Base-by-base conservation (phyloP, 2,888 invertebrate genomes). In the Microplitis manilae region DNA sequence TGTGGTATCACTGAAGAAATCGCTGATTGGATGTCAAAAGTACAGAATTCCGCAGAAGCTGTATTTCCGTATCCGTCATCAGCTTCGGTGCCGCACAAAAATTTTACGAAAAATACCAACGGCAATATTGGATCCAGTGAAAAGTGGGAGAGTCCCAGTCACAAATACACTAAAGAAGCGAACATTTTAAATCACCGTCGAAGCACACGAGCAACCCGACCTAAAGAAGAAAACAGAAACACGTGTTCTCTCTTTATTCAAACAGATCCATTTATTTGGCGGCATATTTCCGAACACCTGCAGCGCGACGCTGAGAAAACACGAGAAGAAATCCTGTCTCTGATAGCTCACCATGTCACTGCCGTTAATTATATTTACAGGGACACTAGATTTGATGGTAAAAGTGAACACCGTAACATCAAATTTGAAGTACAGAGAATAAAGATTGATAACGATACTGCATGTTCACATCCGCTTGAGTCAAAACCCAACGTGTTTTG, bases 311-410 rank as follows among this genome's bases (percentile, higher is more conserved):
- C 93, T 86, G 95, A 95, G 90, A 97, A 98, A 91, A 98, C 98
- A 1, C 93, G 96, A 79, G 98, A 99, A 90, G 99, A 99, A 92
- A 99, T 99, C 87, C 93, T 98, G 80, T 97, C 98, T 0, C 92
- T 99, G 85, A 98, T 99, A 90, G 97, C 98, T 77, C 98, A 98
- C 91, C 99, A 99, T 91, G 98, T 99, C 85, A 98, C 98, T 85
- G 98, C 98, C 83, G 98, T 98, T 88, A 98, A 98, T 92, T 97
- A 96, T 90, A 98, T 98, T 90, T 98, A 98, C 91, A 94, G 97
- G 84, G 96, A 96, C 90, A 98, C 98, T 68, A 95, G 95, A 91
- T 98, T 98, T 91, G 96, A 97, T 90, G 99, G 98, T 61, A 93
- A 95, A 81, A 92, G 93, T 78, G 95, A 96, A 88, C 97, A 98